A percentile compares a stretch with the other conserved stretches of the same genome.
These are phyloP conservation scores for Pholis gunnellus DNA, from an alignment of 2,113 vertebrate species.

Conservation along the genomic window DNA sequence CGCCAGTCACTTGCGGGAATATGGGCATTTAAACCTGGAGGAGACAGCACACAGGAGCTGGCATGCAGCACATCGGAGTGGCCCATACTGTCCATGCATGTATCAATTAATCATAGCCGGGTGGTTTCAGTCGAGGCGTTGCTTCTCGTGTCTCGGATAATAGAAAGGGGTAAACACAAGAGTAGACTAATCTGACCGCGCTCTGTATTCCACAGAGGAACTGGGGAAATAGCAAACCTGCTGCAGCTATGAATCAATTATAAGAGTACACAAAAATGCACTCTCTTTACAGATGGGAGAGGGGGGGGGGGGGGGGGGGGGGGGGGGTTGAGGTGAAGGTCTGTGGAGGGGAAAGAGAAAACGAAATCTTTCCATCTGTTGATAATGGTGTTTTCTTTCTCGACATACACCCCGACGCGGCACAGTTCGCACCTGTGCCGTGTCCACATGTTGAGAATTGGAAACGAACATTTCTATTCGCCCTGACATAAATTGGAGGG, in stretches of 20 bases:
- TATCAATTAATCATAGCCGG: constrained; percentile 46
- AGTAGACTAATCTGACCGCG: constrained; percentile 56
- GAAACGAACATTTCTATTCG: constrained; percentile 49
- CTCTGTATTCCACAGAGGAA: constrained; percentile 53
- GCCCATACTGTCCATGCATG: background rate
- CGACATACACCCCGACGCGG: background rate
- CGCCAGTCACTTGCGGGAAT: constrained; percentile 3
- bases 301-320: constrained; percentile 30
- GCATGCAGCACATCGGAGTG: background rate
- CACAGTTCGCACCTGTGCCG: background rate
- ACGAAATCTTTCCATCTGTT: constrained; percentile 58
- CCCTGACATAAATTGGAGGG: constrained; percentile 13
- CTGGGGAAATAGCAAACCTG: constrained; percentile 33
- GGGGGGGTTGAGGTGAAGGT: constrained; percentile 47
- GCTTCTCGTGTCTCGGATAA: constrained; percentile 31
- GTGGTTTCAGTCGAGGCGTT: constrained; percentile 14
- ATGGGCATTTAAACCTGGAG: constrained; percentile 24
- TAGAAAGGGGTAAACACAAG: constrained; percentile 50
- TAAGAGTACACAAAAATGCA: constrained; percentile 67
- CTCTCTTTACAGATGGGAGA: constrained; percentile 58
- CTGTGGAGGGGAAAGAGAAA: constrained; percentile 37
- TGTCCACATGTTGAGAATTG: constrained; percentile 16
- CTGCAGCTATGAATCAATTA: constrained; percentile 69
- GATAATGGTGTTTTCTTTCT: constrained; percentile 40
- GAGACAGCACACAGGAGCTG: constrained; percentile 5